Percentiles rank a stretch among this genome's conserved stretches.
Conservation (phyloP, 1,140 invertebrate genomes). For the Wasmannia auropunctata region DNA sequence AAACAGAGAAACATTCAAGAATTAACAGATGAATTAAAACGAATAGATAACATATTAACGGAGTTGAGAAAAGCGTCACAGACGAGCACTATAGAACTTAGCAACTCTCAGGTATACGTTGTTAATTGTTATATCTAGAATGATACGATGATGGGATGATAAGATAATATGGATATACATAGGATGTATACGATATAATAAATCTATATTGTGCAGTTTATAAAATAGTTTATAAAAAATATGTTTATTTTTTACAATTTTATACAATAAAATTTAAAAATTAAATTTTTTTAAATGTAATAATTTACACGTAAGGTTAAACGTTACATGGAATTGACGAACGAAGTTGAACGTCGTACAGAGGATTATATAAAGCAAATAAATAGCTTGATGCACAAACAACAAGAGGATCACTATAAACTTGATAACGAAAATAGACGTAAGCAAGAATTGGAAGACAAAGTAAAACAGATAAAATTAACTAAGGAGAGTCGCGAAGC, state of each 20-base stretch:
- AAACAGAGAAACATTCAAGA: slow-evolving; percentile 93
- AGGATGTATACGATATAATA: background rate
- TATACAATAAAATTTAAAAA: slow-evolving; percentile 14
- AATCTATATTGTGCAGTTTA: background rate
- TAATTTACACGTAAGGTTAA: slow-evolving; percentile 87
- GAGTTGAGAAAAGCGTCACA: slow-evolving; percentile 92
- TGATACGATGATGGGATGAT: no score
- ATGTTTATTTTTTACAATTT: background rate
- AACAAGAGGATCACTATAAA: slow-evolving; percentile 96
- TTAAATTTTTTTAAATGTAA: slow-evolving; percentile 23
- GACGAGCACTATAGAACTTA: slow-evolving; percentile 92
- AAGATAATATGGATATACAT: no score
- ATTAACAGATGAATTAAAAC: slow-evolving; percentile 92
- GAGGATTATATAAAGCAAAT: slow-evolving; percentile 93
- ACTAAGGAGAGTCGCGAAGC: slow-evolving; percentile 94
- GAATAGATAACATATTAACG: slow-evolving; percentile 90
- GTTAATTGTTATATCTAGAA: background rate
- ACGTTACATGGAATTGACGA: slow-evolving; percentile 96
- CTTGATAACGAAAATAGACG: slow-evolving; percentile 94
- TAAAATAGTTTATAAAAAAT: slow-evolving; percentile 11
- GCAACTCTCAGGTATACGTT: slow-evolving; percentile 92
- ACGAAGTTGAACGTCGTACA: slow-evolving; percentile 93
- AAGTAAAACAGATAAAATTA: slow-evolving; percentile 90
- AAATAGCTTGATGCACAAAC: slow-evolving; percentile 95
- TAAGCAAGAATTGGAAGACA: slow-evolving; percentile 92